Conservation (phyloP, 2,888 invertebrate species). For the Protonemura montana region DNA sequence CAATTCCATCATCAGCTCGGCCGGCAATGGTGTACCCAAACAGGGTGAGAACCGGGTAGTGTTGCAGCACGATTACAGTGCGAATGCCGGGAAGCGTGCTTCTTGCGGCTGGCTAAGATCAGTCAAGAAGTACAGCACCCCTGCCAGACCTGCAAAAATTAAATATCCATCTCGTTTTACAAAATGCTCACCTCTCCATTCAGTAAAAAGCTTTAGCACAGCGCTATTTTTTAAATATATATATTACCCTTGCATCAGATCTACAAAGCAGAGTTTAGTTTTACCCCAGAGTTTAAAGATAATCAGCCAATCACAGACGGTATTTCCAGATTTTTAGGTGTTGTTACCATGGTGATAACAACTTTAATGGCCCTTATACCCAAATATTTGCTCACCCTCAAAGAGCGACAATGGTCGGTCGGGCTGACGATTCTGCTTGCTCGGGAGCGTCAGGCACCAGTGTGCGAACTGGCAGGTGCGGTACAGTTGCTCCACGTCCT, state of each 20-base stretch:
- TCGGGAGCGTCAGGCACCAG: slow-evolving; percentile 79
- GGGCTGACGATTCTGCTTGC: slow-evolving; percentile 67
- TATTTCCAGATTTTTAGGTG: no score
- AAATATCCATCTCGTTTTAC: no score
- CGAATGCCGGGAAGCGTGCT: slow-evolving; percentile 80
- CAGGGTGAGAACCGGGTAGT: no score
- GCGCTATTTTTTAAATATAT: no score
- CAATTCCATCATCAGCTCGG: background rate
- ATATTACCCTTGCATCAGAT: no score
- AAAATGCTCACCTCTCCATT: no score
- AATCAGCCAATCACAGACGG: no score
- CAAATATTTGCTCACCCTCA: slow-evolving; percentile 67
- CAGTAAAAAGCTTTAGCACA: no score
- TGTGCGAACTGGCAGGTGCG: slow-evolving; percentile 81
- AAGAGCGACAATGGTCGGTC: slow-evolving; percentile 85
- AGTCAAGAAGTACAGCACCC: slow-evolving; percentile 76
- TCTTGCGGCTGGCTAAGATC: slow-evolving; percentile 71
- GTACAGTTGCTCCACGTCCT: slow-evolving; percentile 76
- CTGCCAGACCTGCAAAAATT: slow-evolving; percentile 68
- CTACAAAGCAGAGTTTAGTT: no score
- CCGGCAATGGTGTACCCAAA: background rate
- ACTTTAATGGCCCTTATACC: background rate
- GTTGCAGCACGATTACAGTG: no score
- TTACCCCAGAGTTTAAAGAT: no score
- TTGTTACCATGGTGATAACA: background rate